Evolutionary conservation across 1,140 invertebrate genomes (phyloP), one percentile per base, ranked within the genome.

Genomic region (Campodea augens): DNA sequence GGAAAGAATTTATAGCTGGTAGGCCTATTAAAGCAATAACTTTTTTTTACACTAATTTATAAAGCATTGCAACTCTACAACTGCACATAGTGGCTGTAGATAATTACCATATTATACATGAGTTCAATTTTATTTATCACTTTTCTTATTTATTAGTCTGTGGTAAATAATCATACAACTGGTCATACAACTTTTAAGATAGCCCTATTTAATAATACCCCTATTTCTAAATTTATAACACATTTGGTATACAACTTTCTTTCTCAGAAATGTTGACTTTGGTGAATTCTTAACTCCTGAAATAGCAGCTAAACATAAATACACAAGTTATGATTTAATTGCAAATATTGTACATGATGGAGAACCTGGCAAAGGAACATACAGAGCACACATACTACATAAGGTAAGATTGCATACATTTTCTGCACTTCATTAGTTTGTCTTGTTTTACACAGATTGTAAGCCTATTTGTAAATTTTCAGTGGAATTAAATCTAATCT

Each of bases 301-400:
- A 66, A 70, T 84, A 19, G 81, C 82, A 55, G 75, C 75, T 2
- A 71, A 72, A 48, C 78, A 90, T 55, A 75, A 77, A 45, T 74
- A 75, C 46, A 84, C 86, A 41, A 87, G 79, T 0, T 99, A 99
- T 57, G 92, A 99, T 68, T 68, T 99, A 25, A 79, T 98, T 19
- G 92, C 91, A 0, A 99, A 99, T 60, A 88, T 99, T 54, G 88
- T 98, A 5, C 96, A 99, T 58, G 96, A 99, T 58, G 95, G 95
- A 5, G 85, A 92, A 54, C 91, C 93, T 12, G 78, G 78, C 39
- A 78, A 87, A 57, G 89, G 89, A 13, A 95, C 87, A 0, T 99
- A 98, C 63, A 74, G 92, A 49, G 87, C 89, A 12, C 93, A 98
- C 61, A 80, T 98, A 38, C 67, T 98, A 29, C 95, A 99, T 57